These are phyloP conservation scores for Cryptotis parvus DNA, from an alignment of 2,113 vertebrate genomes.

Conservation along the genomic window DNA sequence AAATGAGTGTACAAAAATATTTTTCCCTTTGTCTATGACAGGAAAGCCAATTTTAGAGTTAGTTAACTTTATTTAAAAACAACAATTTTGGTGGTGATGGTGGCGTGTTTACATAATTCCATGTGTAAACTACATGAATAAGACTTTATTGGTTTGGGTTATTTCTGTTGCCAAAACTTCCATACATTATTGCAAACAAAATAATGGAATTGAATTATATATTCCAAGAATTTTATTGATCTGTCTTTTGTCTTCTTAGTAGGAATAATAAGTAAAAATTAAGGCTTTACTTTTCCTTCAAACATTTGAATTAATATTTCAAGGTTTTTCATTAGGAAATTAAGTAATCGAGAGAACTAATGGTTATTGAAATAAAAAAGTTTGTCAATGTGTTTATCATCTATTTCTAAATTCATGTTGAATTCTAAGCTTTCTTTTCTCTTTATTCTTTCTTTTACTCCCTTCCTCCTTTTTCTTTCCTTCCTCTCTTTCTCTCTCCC, in stretches of 20 bases:
- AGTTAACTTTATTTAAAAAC: no score
- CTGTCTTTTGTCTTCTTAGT: background rate
- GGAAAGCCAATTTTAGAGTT: no score
- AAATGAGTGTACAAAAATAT: no score
- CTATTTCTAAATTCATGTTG: background rate
- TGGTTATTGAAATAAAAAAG: conserved; percentile 23
- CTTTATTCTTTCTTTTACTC: no score
- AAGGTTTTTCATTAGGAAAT: background rate
- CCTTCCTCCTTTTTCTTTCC: no score
- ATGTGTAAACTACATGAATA: background rate
- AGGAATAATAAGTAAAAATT: conserved; percentile 8
- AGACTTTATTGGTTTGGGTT: background rate
- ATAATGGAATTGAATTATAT: background rate
- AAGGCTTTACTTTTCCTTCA: conserved; percentile 26
- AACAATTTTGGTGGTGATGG: no score
- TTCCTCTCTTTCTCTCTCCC: no score
- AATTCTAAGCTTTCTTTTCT: background rate
- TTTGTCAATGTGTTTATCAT: background rate
- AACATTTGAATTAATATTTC: conserved; percentile 4
- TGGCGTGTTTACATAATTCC: conserved; percentile 61
- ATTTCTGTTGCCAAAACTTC: background rate
- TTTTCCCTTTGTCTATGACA: no score
- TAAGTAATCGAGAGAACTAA: background rate
- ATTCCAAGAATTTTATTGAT: background rate
- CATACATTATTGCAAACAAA: no score